Conservation (phyloP, 1,140 invertebrate genomes). For the Megathymus violae region DNA sequence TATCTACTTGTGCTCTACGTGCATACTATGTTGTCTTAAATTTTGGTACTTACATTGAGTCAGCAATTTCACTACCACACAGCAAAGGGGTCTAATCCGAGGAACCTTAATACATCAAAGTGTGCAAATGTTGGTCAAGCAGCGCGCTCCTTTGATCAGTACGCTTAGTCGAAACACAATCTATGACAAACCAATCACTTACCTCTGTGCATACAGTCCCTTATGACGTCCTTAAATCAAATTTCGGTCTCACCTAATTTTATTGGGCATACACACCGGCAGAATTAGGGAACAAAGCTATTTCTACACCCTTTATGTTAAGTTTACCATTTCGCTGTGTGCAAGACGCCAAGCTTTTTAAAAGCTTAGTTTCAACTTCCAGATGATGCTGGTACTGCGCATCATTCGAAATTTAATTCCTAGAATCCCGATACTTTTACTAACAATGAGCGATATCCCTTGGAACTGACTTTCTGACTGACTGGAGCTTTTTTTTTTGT, state of each 20-base stretch:
- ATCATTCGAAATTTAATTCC: no score
- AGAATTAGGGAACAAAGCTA: no score
- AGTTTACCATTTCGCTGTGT: constrained; percentile 2
- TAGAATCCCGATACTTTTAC: no score
- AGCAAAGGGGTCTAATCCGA: constrained; percentile 16
- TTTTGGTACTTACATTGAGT: not conserved
- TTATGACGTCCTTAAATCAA: constrained; percentile 4
- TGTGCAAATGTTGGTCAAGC: constrained; percentile 28
- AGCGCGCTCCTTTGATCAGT: constrained; percentile 25
- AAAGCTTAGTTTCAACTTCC: no score
- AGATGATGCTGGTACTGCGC: no score
- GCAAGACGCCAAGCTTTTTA: no score
- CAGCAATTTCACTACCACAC: constrained; percentile 14
- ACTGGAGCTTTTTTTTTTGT: no score
- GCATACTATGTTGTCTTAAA: no score
- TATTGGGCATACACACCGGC: not conserved
- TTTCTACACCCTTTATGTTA: no score
- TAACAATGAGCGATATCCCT: no score
- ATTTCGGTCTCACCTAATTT: no score
- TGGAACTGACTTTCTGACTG: no score
- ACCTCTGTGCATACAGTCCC: constrained; percentile 4
- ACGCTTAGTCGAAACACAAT: constrained; percentile 12
- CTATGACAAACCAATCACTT: constrained; percentile 26
- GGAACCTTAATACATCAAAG: constrained; percentile 32
- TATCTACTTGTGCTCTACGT: not conserved